Evolutionary conservation across 2,113 vertebrate species (phyloP), one percentile per base, ranked within the genome.

Genomic region (Triplophysa tibetana): DNA sequence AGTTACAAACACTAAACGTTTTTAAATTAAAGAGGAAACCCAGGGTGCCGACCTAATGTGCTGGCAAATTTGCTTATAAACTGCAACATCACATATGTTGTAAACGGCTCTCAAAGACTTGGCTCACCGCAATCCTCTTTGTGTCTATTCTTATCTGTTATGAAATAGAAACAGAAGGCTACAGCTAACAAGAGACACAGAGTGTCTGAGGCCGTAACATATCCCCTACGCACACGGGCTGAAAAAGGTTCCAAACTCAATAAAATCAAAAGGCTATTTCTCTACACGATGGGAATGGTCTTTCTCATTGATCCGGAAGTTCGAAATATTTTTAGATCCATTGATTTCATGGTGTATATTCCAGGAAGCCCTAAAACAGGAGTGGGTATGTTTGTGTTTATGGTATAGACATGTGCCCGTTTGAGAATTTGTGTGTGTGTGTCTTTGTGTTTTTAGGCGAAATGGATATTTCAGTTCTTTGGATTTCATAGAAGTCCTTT

Each of bases 241-340:
- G 80, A 45, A 77, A 85, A 85, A 86, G 84, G 62, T 38, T 82
- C 82, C 82, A 83, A 82, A 82, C 85, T 91, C 88, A 81, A 85
- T 87, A 83, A 83, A 86, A 88, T 90, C 88, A 89, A 83, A 87
- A 87, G 78, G 85, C 91, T 91, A 90, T 92, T 93, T 92, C 88
- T 88, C 85, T 54, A 61, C 63, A 90, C 86, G 76, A 90, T 89
- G 84, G 86, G 84, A 87, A 90, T 87, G 89, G 90, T 90, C 88
- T 87, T 88, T 85, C 74, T 23, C 83, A 91, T 92, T 80, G 91
- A 93, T 91, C 87, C 77, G 73, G 81, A 84, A 66, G 86, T 88
- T 88, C 88, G 86, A 90, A 91, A 91, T 92, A 92, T 92, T 93
- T 94, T 93, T 92, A 93, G 91, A 90, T 86, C 75, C 80, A 90